Conservation (phyloP, 2,888 invertebrate genomes). For the Cephus sareptanus region DNA sequence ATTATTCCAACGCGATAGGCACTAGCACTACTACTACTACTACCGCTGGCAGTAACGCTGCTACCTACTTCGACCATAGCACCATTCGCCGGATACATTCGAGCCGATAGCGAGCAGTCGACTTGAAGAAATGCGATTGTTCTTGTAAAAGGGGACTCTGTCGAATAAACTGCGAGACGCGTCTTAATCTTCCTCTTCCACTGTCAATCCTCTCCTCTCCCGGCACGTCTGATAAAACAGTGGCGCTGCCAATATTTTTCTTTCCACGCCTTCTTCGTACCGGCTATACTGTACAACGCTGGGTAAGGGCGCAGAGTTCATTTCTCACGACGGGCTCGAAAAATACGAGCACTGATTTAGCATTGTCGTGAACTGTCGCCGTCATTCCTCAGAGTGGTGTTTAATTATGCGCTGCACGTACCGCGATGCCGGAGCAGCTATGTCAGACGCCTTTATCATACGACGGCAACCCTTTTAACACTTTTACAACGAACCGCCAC, state of each 20-base stretch:
- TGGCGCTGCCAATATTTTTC: neutral
- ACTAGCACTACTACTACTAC: neutral
- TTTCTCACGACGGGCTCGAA: conserved; percentile 34
- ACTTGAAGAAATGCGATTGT: neutral
- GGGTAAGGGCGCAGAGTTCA: conserved; percentile 23
- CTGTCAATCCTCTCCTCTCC: neutral
- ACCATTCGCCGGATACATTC: neutral
- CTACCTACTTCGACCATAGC: neutral
- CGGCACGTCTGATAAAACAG: neutral
- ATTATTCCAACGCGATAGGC: neutral
- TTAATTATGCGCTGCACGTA: conserved; percentile 45
- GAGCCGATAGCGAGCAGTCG: neutral
- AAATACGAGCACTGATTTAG: conserved; percentile 50
- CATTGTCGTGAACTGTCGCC: conserved; percentile 46
- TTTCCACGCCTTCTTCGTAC: too few relatives aligned
- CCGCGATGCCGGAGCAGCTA: neutral
- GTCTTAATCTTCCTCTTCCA: neutral
- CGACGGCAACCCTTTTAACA: neutral
- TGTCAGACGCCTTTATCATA: neutral
- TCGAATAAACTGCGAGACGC: neutral
- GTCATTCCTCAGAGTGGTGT: conserved; percentile 38
- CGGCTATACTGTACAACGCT: neutral
- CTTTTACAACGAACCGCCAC: neutral
- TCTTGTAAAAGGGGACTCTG: neutral
- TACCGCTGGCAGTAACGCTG: too few relatives aligned